These are phyloP conservation scores for Yponomeuta malinellus DNA, from an alignment of 2,888 invertebrate genomes.

Conservation along the genomic window DNA sequence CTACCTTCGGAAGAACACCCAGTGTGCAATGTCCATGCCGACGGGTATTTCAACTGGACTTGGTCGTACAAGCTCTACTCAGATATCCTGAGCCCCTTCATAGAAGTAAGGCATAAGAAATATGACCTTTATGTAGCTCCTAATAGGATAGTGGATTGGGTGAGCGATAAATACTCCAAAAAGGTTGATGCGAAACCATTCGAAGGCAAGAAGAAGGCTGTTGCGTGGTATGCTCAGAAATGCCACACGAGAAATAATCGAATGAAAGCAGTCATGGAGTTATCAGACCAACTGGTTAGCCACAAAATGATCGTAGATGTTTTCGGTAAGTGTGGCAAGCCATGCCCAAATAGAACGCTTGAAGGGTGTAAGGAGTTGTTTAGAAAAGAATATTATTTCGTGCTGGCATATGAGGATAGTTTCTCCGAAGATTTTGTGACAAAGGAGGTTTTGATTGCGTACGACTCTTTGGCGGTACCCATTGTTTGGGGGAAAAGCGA, in stretches of 20 bases:
- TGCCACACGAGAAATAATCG: constrained; percentile 31
- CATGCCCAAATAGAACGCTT: constrained; percentile 31
- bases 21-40: constrained; percentile 40
- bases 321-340: constrained; percentile 51
- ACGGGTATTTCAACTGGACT: constrained; percentile 63
- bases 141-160: constrained; percentile 34
- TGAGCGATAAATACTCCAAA: constrained; percentile 23
- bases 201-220: constrained; percentile 30
- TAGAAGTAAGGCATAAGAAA: constrained; percentile 44
- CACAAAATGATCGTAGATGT: constrained; percentile 59
- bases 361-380: constrained; percentile 36
- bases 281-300: constrained; percentile 54
- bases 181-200: constrained; percentile 38
- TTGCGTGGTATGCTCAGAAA: constrained; percentile 41
- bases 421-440: constrained; percentile 53
- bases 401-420: constrained; percentile 45
- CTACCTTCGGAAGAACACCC: constrained; percentile 40
- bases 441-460: constrained; percentile 50
- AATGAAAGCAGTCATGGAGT: constrained; percentile 32
- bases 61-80: constrained; percentile 62
- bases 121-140: constrained; percentile 42
- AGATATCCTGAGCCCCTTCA: constrained; percentile 52
- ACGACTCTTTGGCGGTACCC: constrained; percentile 77
- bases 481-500: constrained; percentile 80
- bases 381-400: constrained; percentile 50